Percentiles rank a stretch among this genome's conserved stretches.
phyloP scores from a whole-genome alignment of 2,888 invertebrate genomes.

The Seira musarum region DNA sequence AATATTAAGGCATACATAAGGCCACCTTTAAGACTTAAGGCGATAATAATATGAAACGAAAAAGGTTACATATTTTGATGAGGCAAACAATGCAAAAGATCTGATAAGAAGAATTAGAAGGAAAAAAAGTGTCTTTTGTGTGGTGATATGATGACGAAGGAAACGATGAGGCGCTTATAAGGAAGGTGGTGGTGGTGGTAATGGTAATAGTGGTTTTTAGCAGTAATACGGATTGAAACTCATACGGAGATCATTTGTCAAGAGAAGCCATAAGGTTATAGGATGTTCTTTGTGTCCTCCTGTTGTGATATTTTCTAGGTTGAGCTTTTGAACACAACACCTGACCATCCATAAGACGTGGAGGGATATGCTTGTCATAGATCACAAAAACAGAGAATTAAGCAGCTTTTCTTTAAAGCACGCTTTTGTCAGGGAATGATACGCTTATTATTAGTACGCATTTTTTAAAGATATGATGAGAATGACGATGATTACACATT shows the following conservation, averaged over 20 bases:
- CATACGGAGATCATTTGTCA: conserved; percentile 49
- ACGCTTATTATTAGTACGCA: conserved; percentile 31
- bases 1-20: too few relatives aligned
- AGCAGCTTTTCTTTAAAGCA: conserved; percentile 60
- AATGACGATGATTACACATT: not conserved
- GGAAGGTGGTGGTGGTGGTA: too few relatives aligned
- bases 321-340: conserved; percentile 18
- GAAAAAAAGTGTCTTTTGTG: conserved; percentile 34
- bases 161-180: too few relatives aligned
- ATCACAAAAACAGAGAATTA: conserved; percentile 45
- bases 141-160: too few relatives aligned
- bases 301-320: not conserved
- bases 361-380: conserved; percentile 51
- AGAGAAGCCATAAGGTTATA: conserved; percentile 30
- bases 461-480: too few relatives aligned
- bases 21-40: conserved; percentile 50
- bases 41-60: conserved; percentile 40
- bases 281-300: conserved; percentile 35
- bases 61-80: too few relatives aligned
- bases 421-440: conserved; percentile 18
- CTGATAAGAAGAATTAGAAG: conserved; percentile 53
- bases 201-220: too few relatives aligned
- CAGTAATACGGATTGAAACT: too few relatives aligned
- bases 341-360: conserved; percentile 32
- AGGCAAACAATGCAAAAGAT: conserved; percentile 43